Percentiles rank a stretch among this genome's conserved stretches.
These are phyloP conservation scores for Gymnocephalus cernua DNA, from an alignment of 2,113 vertebrate species.

Conservation along the genomic window DNA sequence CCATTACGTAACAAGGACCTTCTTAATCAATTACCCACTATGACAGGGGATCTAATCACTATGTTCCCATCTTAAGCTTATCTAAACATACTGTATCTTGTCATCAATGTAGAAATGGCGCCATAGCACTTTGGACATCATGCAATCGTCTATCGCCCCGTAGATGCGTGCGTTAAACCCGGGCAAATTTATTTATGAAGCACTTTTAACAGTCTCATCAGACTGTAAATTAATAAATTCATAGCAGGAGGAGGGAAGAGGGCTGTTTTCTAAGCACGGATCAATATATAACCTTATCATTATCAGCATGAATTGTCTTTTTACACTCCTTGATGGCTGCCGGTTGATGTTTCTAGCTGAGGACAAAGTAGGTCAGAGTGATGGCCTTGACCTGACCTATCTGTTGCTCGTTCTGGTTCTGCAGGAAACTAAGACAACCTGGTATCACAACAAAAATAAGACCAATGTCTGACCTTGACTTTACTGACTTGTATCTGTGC, in stretches of 20 bases:
- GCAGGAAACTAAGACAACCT: not conserved
- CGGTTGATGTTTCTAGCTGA: not conserved
- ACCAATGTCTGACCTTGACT: not conserved
- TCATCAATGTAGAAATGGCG: slow-evolving; percentile 26
- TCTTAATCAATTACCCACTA: slow-evolving; percentile 55
- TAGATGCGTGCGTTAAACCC: slow-evolving; percentile 32
- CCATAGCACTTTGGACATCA: slow-evolving; percentile 67
- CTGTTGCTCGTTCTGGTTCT: not conserved
- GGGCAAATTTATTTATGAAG: slow-evolving; percentile 42
- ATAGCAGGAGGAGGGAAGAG: not conserved
- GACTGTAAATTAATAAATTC: not conserved
- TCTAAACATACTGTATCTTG: slow-evolving; percentile 53
- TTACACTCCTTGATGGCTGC: not conserved
- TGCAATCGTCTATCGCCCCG: not conserved
- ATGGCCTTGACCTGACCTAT: not conserved
- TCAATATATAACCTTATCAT: slow-evolving; percentile 53
- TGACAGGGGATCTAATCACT: slow-evolving; percentile 48
- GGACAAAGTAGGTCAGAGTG: slow-evolving; percentile 16
- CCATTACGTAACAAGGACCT: slow-evolving; percentile 49
- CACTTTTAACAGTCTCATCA: slow-evolving; percentile 36
- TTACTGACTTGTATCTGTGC: too few species aligned
- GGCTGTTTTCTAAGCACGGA: not conserved
- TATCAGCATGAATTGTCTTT: not conserved
- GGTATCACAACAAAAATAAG: not conserved
- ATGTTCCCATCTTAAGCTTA: slow-evolving; percentile 42